Conservation (phyloP, 1,140 invertebrate genomes). For the Triops longicaudatus region DNA sequence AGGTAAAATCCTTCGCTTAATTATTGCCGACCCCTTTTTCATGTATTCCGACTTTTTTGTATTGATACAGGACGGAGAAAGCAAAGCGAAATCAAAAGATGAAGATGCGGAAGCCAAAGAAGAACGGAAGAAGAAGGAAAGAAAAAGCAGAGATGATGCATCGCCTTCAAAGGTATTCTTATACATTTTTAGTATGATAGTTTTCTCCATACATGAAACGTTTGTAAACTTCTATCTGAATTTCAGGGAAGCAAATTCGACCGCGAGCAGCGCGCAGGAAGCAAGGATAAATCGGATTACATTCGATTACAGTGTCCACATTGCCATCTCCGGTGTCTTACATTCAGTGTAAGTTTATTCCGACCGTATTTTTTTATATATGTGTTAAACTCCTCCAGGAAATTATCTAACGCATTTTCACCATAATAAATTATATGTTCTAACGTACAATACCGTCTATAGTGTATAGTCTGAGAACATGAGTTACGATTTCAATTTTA, state of each 20-base stretch:
- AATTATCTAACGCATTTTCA: neutral
- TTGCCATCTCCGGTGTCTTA: constrained; percentile 58
- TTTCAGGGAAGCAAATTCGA: neutral
- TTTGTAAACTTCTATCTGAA: neutral
- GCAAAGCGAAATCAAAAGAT: neutral
- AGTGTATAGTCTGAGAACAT: too few species aligned
- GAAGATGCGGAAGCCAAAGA: neutral
- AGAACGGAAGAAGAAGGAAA: constrained; percentile 20
- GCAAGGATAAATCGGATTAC: constrained; percentile 37
- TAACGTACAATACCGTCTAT: too few species aligned
- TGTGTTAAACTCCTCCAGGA: neutral
- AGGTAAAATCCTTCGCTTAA: too few species aligned
- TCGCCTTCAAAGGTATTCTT: neutral
- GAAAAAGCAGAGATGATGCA: neutral
- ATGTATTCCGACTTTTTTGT: too few species aligned
- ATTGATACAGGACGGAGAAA: too few species aligned
- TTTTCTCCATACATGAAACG: too few species aligned
- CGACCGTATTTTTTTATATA: constrained; percentile 23
- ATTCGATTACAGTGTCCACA: constrained; percentile 64
- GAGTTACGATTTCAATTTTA: too few species aligned
- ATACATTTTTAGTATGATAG: neutral
- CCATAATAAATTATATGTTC: neutral
- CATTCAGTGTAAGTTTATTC: constrained; percentile 50
- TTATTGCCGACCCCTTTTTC: too few species aligned
- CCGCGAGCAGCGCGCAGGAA: neutral